A percentile compares a stretch with the other conserved stretches of the same genome.
These are phyloP conservation scores for Pseudanteris insignis DNA, from an alignment of 2,888 invertebrate species.

Conservation along the genomic window DNA sequence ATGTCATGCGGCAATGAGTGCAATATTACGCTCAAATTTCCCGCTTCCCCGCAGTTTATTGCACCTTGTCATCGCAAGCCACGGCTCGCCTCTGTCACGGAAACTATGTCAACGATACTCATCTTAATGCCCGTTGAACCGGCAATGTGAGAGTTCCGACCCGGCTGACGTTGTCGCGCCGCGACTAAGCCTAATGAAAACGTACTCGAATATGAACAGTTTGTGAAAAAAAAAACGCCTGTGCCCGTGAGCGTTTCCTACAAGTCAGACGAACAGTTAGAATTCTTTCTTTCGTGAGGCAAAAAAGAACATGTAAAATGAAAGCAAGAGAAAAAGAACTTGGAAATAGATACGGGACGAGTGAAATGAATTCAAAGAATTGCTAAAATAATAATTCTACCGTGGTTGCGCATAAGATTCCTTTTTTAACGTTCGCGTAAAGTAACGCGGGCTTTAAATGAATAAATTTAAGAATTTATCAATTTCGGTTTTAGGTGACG, in stretches of 20 bases:
- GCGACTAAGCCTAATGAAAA: conserved; percentile 53
- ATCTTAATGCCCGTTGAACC: conserved; percentile 57
- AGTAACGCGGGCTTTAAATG: no score
- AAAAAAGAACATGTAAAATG: conserved; percentile 10
- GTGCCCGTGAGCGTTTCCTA: conserved; percentile 23
- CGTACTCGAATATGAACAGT: conserved; percentile 49
- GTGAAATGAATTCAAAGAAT: no score
- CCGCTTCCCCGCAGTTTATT: conserved; percentile 36
- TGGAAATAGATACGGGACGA: no score
- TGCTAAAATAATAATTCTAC: no score
- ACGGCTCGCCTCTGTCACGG: conserved; percentile 22
- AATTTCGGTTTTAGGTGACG: no score
- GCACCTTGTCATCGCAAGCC: conserved; percentile 26
- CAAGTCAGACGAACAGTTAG: conserved; percentile 11
- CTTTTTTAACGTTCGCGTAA: no score
- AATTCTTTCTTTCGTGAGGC: conserved; percentile 12
- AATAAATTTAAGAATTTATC: no score
- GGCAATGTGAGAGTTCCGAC: conserved; percentile 51
- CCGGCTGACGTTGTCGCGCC: conserved; percentile 12
- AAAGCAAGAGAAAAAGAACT: no score
- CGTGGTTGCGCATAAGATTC: no score
- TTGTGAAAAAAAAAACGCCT: conserved; percentile 26
- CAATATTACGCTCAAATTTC: conserved; percentile 38
- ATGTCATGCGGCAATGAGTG: conserved; percentile 15
- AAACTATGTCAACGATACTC: conserved; percentile 61